A percentile compares a stretch with the other conserved stretches of the same genome.
phyloP scores from a whole-genome alignment of 2,797 vertebrate species.

The Siniperca undulata region DNA sequence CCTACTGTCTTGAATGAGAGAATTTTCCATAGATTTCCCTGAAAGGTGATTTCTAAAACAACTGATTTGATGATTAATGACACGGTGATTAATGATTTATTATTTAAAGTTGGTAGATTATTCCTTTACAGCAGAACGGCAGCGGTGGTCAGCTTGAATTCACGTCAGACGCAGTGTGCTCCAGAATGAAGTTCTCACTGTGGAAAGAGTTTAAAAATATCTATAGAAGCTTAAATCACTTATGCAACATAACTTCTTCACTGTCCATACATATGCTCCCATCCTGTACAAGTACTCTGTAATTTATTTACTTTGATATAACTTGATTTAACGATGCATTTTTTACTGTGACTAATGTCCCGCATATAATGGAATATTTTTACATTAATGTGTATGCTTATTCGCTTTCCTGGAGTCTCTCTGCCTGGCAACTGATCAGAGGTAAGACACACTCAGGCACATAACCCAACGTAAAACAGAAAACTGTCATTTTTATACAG shows the following conservation, averaged over 20 bases:
- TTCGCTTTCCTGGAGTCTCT: background rate
- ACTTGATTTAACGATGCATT: background rate
- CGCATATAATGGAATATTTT: background rate
- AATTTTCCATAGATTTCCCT: background rate
- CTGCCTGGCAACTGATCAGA: too few relatives aligned
- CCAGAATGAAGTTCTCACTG: slow-evolving; percentile 8
- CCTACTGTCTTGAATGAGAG: background rate
- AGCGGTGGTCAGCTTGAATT: slow-evolving; percentile 39
- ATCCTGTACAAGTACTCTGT: background rate
- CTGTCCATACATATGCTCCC: background rate
- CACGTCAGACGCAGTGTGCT: slow-evolving; percentile 5
- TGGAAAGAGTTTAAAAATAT: slow-evolving; percentile 4
- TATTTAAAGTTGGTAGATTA: slow-evolving; percentile 29
- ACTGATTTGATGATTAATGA: background rate
- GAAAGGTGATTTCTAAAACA: slow-evolving; percentile 22
- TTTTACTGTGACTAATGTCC: background rate
- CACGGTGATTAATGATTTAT: slow-evolving; percentile 45
- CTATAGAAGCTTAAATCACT: background rate
- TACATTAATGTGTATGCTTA: background rate
- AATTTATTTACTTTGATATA: background rate
- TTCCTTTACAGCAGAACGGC: slow-evolving; percentile 23
- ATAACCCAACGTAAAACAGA: too few relatives aligned
- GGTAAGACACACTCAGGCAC: too few relatives aligned
- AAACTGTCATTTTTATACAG: too few relatives aligned
- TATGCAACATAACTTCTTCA: background rate